Base-by-base conservation (phyloP, 2,888 invertebrate genomes). In the Sphinx pinastri region DNA sequence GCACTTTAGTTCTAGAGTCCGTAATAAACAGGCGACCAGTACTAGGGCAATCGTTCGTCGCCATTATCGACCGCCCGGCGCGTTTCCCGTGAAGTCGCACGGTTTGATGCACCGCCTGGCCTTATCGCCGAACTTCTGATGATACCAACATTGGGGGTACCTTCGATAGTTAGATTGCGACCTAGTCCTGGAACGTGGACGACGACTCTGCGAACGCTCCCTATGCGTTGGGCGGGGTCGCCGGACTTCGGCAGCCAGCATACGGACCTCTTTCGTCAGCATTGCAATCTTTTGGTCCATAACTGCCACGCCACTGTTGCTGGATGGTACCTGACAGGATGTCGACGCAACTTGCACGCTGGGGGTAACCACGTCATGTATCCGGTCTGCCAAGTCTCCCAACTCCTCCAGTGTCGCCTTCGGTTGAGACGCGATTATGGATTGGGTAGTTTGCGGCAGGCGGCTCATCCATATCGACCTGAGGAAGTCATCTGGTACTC, bases 351-450 rank as follows among this genome's bases (percentile, higher is more conserved):
- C 71, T 38, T 71, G 69, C 10, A 68, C 71, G 5, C 38, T 47
- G 31, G 70, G 55, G 4, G 72, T 67, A 0, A 68, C 72, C 31
- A 75, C 69, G n/a, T 76, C 75, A 11, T 71, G 63, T 0, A 76
- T 63, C 12, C 71, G 69, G 57, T 76, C 75, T 11, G 75, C 73
- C n/a, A 76, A 57, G 31, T 75, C 73, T n/a, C 75, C 75, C 11
- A 74, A 25, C 19, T 47, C 57, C 4, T 75, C 73, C n/a, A 74
- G 57, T 10, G 58, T 0, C 10, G 38, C 16, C 14, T 54, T 63
- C 0, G 71, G 51, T 49, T 77, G 74, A 6, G 70, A 71, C 3
- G 75, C 76, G 6, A 75, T 58, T n/a, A 73, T 68, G 0, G 71
- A 69, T 68, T 76, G 74, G 14, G 16, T 54, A 16, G 54, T 16